phyloP scores from a whole-genome alignment of 1,140 invertebrate genomes.

The Pogonognathellus flavescens region DNA sequence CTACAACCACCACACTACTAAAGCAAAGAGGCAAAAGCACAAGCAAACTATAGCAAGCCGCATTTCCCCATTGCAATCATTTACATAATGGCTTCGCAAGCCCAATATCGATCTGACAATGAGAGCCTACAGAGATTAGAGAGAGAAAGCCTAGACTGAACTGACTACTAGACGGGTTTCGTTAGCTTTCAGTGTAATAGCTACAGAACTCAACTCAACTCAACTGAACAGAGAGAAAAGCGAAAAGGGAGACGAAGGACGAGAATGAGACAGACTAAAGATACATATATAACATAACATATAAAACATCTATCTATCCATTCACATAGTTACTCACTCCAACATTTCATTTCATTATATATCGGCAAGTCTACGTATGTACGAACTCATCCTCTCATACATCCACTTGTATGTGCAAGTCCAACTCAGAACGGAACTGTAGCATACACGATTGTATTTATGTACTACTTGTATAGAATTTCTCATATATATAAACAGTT shows the following conservation, averaged over 20 bases:
- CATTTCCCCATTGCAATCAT: slow-evolving; percentile 67
- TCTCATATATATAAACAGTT: neutral
- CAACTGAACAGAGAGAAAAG: slow-evolving; percentile 54
- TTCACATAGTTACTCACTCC: neutral
- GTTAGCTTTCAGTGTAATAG: slow-evolving; percentile 31
- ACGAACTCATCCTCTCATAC: neutral
- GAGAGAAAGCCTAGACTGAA: slow-evolving; percentile 51
- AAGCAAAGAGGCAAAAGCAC: slow-evolving; percentile 27
- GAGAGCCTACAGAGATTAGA: slow-evolving; percentile 63
- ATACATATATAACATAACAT: slow-evolving; percentile 41
- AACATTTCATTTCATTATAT: neutral
- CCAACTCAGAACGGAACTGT: neutral
- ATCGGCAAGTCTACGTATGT: neutral
- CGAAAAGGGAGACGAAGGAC: slow-evolving; percentile 50
- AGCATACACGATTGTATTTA: neutral
- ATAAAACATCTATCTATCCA: slow-evolving; percentile 37
- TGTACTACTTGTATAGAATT: neutral
- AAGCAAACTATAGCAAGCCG: slow-evolving; percentile 35
- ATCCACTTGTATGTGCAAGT: neutral
- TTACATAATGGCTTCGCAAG: slow-evolving; percentile 67
- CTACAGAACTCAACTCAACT: slow-evolving; percentile 9
- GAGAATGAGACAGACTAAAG: slow-evolving; percentile 51
- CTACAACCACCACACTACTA: neutral
- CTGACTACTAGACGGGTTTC: slow-evolving; percentile 33
- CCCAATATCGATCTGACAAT: slow-evolving; percentile 67